phyloP scores from a whole-genome alignment of 53 echinoderm and acorn worm species.

The Temnopleurus reevesii region DNA sequence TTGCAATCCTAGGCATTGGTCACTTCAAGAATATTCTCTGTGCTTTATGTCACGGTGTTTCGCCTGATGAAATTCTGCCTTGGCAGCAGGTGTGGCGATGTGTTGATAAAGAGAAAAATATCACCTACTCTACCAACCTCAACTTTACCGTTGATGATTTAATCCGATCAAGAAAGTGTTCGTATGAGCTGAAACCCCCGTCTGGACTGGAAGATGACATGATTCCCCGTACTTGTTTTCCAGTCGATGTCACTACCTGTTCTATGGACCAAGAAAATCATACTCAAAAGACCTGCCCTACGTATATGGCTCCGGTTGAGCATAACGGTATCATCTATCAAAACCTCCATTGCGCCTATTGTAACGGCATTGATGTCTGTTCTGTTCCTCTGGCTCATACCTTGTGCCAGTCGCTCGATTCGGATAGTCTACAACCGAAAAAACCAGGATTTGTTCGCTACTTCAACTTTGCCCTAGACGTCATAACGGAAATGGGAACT shows the following conservation, averaged over 20 bases:
- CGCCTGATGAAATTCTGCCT: neutral
- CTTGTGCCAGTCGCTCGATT: neutral
- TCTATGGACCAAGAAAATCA: neutral
- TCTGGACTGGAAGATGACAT: neutral
- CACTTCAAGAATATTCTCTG: slow-evolving; percentile 56
- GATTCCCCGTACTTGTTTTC: neutral
- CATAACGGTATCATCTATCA: neutral
- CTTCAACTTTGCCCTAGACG: no score
- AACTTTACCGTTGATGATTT: neutral
- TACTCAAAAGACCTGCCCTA: neutral
- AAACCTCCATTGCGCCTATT: slow-evolving; percentile 3
- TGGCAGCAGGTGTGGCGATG: neutral
- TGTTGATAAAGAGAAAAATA: no score
- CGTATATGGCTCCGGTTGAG: neutral
- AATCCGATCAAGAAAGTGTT: neutral
- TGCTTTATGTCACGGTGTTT: slow-evolving; percentile 43
- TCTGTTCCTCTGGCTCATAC: no score
- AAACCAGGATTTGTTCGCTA: no score
- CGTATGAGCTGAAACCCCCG: neutral
- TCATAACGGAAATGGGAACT: no score
- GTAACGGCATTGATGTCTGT: slow-evolving; percentile 25
- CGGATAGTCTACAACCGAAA: no score
- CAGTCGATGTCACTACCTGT: neutral
- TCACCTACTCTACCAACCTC: no score
- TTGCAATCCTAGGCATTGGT: slow-evolving; percentile 12